Evolutionary conservation across 2,113 vertebrate genomes (phyloP).

Genomic region (Bostrychus sinensis): DNA sequence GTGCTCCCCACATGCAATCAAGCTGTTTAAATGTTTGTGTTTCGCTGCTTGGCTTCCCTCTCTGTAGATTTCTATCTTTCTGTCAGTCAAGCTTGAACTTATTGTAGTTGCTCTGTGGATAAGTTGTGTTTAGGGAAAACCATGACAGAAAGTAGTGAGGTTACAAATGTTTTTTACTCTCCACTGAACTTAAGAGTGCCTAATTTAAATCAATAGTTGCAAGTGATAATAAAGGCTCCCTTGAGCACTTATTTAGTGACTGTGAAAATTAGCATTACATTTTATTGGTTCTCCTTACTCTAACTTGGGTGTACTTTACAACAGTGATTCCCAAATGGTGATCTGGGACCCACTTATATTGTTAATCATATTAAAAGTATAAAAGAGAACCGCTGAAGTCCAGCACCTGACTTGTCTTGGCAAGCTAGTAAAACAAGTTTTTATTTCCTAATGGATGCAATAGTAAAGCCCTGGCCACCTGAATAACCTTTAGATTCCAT

Average conservation of each 20-base stretch:
- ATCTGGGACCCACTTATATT: background rate
- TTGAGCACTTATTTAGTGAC: background rate
- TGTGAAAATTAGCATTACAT: no score
- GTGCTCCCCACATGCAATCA: constrained; percentile 51
- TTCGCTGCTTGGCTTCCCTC: constrained; percentile 37
- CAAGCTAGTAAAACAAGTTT: background rate
- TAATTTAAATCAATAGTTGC: constrained; percentile 20
- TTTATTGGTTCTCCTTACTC: no score
- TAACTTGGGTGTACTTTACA: no score
- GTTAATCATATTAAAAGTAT: no score
- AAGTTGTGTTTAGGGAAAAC: background rate
- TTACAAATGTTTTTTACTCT: constrained; percentile 4
- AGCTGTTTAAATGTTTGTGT: constrained; percentile 73
- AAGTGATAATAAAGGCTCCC: constrained; percentile 14
- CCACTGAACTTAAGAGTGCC: constrained; percentile 22
- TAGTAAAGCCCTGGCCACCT: background rate
- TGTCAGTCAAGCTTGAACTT: constrained; percentile 31
- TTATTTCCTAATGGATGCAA: no score
- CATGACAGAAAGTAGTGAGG: background rate
- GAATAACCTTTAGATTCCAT: background rate
- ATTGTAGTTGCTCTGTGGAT: constrained; percentile 14
- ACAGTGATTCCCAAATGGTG: background rate
- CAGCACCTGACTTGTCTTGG: background rate
- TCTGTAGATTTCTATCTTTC: constrained; percentile 16
- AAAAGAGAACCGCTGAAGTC: no score